A percentile compares a stretch with the other conserved stretches of the same genome.
Conservation (phyloP, 2,797 vertebrate genomes). For the Danio albolineatus region DNA sequence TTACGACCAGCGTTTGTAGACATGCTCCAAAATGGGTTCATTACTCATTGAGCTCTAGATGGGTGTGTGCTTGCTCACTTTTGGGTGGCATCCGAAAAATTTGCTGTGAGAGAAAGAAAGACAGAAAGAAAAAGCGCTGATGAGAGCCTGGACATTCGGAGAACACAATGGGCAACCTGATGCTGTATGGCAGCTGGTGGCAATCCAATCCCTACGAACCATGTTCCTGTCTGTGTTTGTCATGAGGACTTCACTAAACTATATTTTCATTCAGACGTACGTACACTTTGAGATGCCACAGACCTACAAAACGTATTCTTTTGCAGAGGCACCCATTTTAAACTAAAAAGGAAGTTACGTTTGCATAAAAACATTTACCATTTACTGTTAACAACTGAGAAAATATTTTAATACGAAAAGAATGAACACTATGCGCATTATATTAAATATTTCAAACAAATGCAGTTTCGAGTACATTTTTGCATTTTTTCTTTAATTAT, state of each 20-base stretch:
- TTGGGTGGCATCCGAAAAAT: slow-evolving; percentile 70
- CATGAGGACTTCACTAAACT: not conserved
- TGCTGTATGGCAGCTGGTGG: slow-evolving; percentile 56
- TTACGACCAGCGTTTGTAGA: slow-evolving; percentile 91
- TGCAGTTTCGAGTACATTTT: too few species aligned
- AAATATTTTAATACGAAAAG: too few species aligned
- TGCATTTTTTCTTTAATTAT: too few species aligned
- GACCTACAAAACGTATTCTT: not conserved
- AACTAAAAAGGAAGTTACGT: too few species aligned
- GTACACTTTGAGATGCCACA: not conserved
- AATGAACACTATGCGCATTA: too few species aligned
- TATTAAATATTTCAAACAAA: too few species aligned
- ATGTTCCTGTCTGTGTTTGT: not conserved
- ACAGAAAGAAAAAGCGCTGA: slow-evolving; percentile 12
- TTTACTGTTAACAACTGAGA: too few species aligned
- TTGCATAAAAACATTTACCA: not conserved
- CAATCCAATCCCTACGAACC: slow-evolving; percentile 36
- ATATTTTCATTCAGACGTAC: too few species aligned
- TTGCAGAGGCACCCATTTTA: not conserved
- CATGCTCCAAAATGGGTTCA: slow-evolving; percentile 99
- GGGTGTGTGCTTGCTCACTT: slow-evolving; percentile 63
- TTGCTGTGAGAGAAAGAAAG: slow-evolving; percentile 24
- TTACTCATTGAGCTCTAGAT: slow-evolving; percentile 80
- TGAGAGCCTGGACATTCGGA: slow-evolving; percentile 1
- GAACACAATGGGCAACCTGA: slow-evolving; percentile 56